Percentiles rank a stretch among this genome's conserved stretches.
Evolutionary conservation across 2,113 vertebrate species (phyloP).

Genomic region (Dunckerocampus dactyliophorus): DNA sequence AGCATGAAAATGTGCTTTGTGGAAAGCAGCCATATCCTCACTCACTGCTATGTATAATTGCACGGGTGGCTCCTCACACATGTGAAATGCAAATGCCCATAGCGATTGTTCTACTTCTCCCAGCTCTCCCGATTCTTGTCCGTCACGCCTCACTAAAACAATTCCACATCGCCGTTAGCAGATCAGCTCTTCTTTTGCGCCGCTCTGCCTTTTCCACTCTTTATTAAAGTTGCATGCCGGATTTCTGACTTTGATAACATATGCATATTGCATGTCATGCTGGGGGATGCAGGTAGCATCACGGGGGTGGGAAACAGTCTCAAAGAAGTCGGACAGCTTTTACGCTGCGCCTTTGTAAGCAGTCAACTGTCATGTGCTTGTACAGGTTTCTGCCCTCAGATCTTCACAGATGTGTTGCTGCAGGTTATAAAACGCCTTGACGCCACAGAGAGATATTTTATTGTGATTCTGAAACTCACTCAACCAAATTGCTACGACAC

Average conservation of each 20-base stretch:
- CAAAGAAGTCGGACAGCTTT: slow-evolving; percentile 25
- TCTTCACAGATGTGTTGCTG: slow-evolving; percentile 32
- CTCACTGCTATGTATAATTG: slow-evolving; percentile 60
- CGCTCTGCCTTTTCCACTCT: slow-evolving; percentile 43
- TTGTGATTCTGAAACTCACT: slow-evolving; percentile 43
- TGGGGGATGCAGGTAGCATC: slow-evolving; percentile 59
- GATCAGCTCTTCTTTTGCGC: slow-evolving; percentile 57
- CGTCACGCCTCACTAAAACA: slow-evolving; percentile 67
- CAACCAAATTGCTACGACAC: slow-evolving; percentile 21
- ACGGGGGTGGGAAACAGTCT: slow-evolving; percentile 24
- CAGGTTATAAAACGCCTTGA: slow-evolving; percentile 29
- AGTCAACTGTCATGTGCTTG: slow-evolving; percentile 23
- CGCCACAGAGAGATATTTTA: slow-evolving; percentile 26
- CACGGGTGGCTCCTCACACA: slow-evolving; percentile 52
- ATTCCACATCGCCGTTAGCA: slow-evolving; percentile 68
- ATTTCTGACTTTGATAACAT: slow-evolving; percentile 73
- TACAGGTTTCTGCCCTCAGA: slow-evolving; percentile 13
- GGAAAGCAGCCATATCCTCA: slow-evolving; percentile 55
- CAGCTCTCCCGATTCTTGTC: slow-evolving; percentile 59
- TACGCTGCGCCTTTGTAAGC: slow-evolving; percentile 12
- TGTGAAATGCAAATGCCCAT: slow-evolving; percentile 58
- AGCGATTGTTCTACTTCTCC: slow-evolving; percentile 57
- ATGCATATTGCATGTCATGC: slow-evolving; percentile 68
- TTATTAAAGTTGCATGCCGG: slow-evolving; percentile 74
- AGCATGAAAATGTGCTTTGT: slow-evolving; percentile 57